Evolutionary conservation across 2,888 invertebrate genomes (phyloP).

Genomic region (Calameuta idolon): DNA sequence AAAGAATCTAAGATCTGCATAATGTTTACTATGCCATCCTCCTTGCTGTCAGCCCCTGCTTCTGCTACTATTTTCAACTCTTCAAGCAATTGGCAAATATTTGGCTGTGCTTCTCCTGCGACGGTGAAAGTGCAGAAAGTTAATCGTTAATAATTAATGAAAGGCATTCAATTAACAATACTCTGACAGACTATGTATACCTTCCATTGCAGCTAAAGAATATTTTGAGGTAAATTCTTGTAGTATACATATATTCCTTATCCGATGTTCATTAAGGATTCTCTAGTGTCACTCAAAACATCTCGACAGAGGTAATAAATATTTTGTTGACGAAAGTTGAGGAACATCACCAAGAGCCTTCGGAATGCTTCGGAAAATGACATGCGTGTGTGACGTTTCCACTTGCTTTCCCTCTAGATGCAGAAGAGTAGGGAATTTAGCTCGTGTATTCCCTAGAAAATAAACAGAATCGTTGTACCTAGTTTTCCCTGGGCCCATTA

Average conservation of each 20-base stretch:
- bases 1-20: constrained; percentile 45
- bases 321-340: constrained; percentile 14
- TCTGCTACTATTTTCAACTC: constrained; percentile 40
- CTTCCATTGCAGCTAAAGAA: not conserved
- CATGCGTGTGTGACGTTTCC: constrained; percentile 21
- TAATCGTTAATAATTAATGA: not conserved
- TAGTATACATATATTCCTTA: not conserved
- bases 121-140: not conserved
- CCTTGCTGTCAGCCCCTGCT: constrained; percentile 30
- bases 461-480: not conserved
- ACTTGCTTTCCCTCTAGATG: not conserved
- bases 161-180: not conserved
- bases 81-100: constrained; percentile 44
- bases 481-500: constrained; percentile 13
- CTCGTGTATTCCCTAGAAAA: not conserved
- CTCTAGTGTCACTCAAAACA: not conserved
- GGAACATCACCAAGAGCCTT: constrained; percentile 20
- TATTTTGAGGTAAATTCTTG: not conserved
- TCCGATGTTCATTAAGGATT: constrained; percentile 3
- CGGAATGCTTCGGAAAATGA: constrained; percentile 22
- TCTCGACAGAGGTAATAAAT: constrained; percentile 4
- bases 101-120: constrained; percentile 40
- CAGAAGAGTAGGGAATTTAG: not conserved
- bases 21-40: constrained; percentile 32
- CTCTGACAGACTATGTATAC: not conserved